Base-by-base conservation (phyloP, 2,888 invertebrate genomes). In the Eupithecia vulgata region DNA sequence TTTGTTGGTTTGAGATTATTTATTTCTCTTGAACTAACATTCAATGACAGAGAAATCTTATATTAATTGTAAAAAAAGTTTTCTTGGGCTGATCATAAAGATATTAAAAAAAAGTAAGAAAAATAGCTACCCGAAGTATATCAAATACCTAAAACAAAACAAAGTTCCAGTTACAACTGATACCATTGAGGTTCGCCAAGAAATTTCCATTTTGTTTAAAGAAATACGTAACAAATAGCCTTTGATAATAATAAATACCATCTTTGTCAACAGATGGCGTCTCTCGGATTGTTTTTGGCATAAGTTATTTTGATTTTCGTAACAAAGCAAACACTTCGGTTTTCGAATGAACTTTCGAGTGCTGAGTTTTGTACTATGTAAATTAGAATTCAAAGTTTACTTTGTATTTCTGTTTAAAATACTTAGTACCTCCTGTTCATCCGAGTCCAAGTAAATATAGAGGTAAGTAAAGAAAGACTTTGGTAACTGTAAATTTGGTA, bases 231-330 rank as follows among this genome's bases (percentile, higher is more conserved):
- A 64, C 64, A 72, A 68, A 68, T 72, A 68, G 30, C 30, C 65
- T 65, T 70, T 57, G 65, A 30, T 70, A 21, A 52, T 52, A 52
- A 65, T 21, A 30, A 57, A 65, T 61, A 21, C 13, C 13, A 68
- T 68, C 57, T 62, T 68, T 66, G 62, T 42, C 35, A 68, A 52
- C 73, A 70, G 70, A 67, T 67, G 73, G 67, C 64, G 62, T 66
- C 69, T 21, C 37, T n/a, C 3, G 15, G 68, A 65, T 73, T 73
- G 48, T 69, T 69, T 52, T 65, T 37, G 37, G 52, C 25, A 69
- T 66, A 69, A 72, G 45, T 67, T 64, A 64, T 73, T 73, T 52
- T 52, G 70, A 73, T 67, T 73, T 52, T 73, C 61, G 45, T 30
- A 70, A 70, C 34, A 70, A 48, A 59, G 30, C 42, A 30, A 25